Evolutionary conservation across 2,888 invertebrate species (phyloP).

Genomic region (Lymantria dispar): DNA sequence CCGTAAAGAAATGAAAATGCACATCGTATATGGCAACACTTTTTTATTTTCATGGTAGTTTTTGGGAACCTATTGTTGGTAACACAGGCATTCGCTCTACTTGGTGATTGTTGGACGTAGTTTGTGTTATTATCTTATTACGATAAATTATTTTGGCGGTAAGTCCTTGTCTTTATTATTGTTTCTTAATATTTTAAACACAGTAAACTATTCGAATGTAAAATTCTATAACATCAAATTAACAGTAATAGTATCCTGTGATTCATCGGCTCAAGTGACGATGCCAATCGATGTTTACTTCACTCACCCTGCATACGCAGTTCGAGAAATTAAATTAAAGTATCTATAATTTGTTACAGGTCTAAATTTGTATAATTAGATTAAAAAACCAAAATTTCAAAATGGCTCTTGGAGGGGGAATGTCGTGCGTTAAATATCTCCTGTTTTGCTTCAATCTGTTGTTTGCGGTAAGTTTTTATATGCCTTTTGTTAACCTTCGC

Average conservation of each 20-base stretch:
- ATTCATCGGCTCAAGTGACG: constrained; percentile 32
- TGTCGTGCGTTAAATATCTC: constrained; percentile 94
- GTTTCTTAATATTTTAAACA: constrained; percentile 8
- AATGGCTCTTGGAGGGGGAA: constrained; percentile 90
- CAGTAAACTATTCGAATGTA: too few relatives aligned
- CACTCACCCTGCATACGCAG: constrained; percentile 17
- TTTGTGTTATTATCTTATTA: constrained; percentile 18
- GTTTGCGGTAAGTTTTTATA: constrained; percentile 88
- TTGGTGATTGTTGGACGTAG: constrained; percentile 14
- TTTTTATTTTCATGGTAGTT: too few relatives aligned
- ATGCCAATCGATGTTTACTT: constrained; percentile 62
- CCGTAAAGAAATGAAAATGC: too few relatives aligned
- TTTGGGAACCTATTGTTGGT: constrained; percentile 10
- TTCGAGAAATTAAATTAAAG: constrained; percentile 37
- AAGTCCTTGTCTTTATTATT: constrained; percentile 17
- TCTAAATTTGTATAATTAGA: constrained; percentile 43
- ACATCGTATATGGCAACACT: too few relatives aligned
- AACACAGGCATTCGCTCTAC: constrained; percentile 31
- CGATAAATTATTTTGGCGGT: constrained; percentile 34
- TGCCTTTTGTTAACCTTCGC: constrained; percentile 27
- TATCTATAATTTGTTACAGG: constrained; percentile 63
- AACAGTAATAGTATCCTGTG: not conserved
- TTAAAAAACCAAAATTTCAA: constrained; percentile 55
- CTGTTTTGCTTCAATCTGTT: constrained; percentile 93
- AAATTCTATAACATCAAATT: not conserved